Evolutionary conservation across 2,888 invertebrate species (phyloP).

Genomic region (Pterostichus madidus): DNA sequence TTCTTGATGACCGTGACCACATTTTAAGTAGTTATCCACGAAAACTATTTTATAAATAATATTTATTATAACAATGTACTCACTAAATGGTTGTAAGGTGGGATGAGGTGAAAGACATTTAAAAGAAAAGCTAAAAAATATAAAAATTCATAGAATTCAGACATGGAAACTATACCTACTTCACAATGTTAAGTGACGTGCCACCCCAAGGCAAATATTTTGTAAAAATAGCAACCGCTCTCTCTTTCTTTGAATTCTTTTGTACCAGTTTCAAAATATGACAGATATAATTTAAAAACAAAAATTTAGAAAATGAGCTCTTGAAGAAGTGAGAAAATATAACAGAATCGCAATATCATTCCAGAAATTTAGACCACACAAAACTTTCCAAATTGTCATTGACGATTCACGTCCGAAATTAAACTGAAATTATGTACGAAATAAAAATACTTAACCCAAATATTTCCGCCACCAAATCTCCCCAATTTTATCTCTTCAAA

Average conservation of each 20-base stretch:
- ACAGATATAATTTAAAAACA: conserved; percentile 41
- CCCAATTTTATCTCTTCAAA: not conserved
- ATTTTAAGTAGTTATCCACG: no score
- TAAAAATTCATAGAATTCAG: conserved; percentile 35
- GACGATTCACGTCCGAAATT: not conserved
- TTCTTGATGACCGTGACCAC: no score
- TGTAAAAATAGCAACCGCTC: conserved; percentile 43
- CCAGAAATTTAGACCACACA: conserved; percentile 1
- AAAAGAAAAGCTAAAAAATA: conserved; percentile 1
- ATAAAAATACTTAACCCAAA: conserved; percentile 44
- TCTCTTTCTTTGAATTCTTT: conserved; percentile 48
- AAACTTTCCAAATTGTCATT: not conserved
- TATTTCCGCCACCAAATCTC: not conserved
- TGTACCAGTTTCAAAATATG: conserved; percentile 40
- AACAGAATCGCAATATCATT: conserved; percentile 27
- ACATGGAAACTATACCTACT: conserved; percentile 39
- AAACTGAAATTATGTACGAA: not conserved
- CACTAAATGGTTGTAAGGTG: no score
- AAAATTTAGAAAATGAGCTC: conserved; percentile 33
- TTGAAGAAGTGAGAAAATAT: conserved; percentile 27
- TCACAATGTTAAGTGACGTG: conserved; percentile 20
- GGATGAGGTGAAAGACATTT: no score
- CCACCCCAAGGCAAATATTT: conserved; percentile 44
- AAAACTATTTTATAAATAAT: no score
- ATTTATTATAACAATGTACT: no score